Conservation (phyloP, 2,797 vertebrate genomes). For the Sebastes glaucus region DNA sequence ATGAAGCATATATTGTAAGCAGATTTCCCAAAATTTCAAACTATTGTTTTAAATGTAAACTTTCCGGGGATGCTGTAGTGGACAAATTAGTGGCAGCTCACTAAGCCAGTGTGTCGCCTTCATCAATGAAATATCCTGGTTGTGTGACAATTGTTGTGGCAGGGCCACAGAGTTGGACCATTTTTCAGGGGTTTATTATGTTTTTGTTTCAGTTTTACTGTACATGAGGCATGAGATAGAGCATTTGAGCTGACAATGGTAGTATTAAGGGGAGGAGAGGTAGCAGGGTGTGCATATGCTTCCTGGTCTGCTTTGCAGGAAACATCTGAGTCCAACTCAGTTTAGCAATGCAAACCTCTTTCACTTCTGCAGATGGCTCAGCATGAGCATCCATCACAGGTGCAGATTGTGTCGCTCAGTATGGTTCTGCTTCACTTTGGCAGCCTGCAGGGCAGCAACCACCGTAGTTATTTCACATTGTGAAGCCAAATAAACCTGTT, state of each 20-base stretch:
- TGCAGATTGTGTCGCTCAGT: background rate
- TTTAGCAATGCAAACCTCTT: background rate
- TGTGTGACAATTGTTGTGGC: background rate
- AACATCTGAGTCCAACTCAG: background rate
- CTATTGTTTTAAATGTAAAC: background rate
- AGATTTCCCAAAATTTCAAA: background rate
- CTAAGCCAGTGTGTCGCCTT: background rate
- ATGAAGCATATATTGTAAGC: background rate
- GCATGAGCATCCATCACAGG: background rate
- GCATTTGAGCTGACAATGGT: constrained; percentile 8
- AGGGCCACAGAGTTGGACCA: background rate
- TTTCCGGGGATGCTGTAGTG: background rate
- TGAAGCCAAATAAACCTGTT: background rate
- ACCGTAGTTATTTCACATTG: background rate
- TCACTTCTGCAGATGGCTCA: background rate
- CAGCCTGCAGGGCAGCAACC: background rate
- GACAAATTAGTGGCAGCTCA: background rate
- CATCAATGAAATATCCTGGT: background rate
- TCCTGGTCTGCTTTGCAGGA: constrained; percentile 11
- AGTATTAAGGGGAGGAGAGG: background rate
- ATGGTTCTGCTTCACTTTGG: background rate
- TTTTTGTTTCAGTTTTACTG: constrained; percentile 2
- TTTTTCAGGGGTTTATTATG: background rate
- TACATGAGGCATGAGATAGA: background rate
- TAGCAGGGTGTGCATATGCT: background rate